Evolutionary conservation across 2,797 vertebrate species (phyloP), one percentile per base, ranked within the genome.

Genomic region (Gymnothorax javanicus): DNA sequence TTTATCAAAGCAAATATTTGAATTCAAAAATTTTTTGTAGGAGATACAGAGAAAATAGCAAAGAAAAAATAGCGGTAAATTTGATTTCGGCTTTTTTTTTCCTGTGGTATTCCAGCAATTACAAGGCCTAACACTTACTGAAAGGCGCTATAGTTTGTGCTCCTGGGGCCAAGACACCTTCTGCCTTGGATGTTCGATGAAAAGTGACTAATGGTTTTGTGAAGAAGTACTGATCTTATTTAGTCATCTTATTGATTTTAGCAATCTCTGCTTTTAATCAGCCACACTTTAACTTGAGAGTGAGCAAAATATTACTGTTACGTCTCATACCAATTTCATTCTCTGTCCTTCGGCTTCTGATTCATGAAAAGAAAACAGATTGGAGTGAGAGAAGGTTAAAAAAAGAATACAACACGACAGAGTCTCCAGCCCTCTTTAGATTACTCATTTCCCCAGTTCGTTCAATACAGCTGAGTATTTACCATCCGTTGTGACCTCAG

Each of bases 401-500:
- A 50, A 3, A 50, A 17, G 33, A 52, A 77, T 77, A 52, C 17
- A 15, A 7, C 33, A 3, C 11, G 11, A 33, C 4, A 17, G 3
- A 15, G 0, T 13, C 27, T 27, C n/a, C 25, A 8, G 13, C 60
- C 5, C 13, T 20, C 60, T 4, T 75, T 6, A 1, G 77, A 81
- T 54, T 5, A 56, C 52, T 56, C 56, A 23, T 56, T 81, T 56
- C 77, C 77, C 50, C 20, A 20, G 50, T 56, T 56, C 50, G 56
- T 81, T 81, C 56, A 81, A 54, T 23, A 52, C 77, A 4, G 77
- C n/a, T 23, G 77, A 54, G n/a, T 81, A 81, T 81, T 77, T 77
- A 77, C 33, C 73, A 43, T 81, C 77, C 77, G 52, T n/a, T 20
- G 77, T 23, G 77, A 81, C 77, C 77, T 56, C 77, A 9, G 77